Base-by-base conservation (phyloP, 35 echinoderm and acorn worm species). In the Hemicentrotus pulcherrimus region DNA sequence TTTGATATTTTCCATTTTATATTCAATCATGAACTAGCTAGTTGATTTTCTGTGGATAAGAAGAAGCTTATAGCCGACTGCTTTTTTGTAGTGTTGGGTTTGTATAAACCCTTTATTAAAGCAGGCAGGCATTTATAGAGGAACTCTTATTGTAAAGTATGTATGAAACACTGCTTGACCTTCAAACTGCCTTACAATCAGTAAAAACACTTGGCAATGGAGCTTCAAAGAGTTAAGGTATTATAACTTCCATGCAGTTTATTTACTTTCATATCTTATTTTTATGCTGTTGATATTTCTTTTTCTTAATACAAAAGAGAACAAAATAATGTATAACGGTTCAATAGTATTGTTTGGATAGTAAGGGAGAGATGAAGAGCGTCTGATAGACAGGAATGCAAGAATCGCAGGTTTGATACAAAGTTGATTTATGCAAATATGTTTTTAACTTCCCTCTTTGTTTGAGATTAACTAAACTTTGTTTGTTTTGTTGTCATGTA, bases 1-100 rank as follows among this genome's bases (percentile, higher is more conserved):
- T 78, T 78, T 78, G 65, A 78, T 78, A 78, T 78, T 78, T 78
- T 78, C 65, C 65, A 78, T 78, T 78, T 78, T 78, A 78, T 78
- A 78, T 78, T 78, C 65, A 78, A 78, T 78, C 65, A 78, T 78
- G 65, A 28, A 78, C 22, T 78, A 78, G 65, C 19, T 78, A 78
- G 65, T 78, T 78, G 65, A n/a, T 28, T 78, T 78, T 78, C 28
- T 78, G n/a, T 78, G 65, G 65, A 78, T 78, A 78, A 28, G 65
- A 55, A 55, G 50, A 78, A 78, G 28, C 65, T 28, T 28, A 78
- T 78, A 78, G 28, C 65, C 65, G 65, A 78, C 19, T 78, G 65
- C 65, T 78, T 78, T 78, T 78, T 78, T 28, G 19, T 78, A 78
- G 65, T 78, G 65, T 78, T 22, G 65, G 65, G 22, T 22, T 78